These are phyloP conservation scores for Trichopria drosophilae DNA, from an alignment of 2,888 invertebrate species.

Conservation along the genomic window DNA sequence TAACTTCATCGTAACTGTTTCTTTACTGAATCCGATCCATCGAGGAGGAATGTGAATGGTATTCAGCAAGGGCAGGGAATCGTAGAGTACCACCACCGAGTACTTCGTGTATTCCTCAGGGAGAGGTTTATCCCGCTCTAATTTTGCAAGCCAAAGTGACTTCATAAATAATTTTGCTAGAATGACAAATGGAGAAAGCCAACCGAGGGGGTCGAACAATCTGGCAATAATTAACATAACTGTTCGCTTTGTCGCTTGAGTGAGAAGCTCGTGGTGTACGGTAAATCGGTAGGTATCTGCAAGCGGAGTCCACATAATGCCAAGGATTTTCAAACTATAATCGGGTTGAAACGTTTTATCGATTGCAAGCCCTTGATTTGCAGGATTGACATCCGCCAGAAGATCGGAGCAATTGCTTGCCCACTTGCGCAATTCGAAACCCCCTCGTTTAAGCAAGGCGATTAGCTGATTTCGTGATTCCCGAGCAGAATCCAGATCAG, in stretches of 20 bases:
- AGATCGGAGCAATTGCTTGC: constrained; percentile 4
- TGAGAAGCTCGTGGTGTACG: not conserved
- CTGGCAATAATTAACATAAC: constrained; percentile 7
- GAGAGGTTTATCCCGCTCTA: constrained; percentile 5
- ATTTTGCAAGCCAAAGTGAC: not conserved
- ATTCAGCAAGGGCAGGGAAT: not conserved
- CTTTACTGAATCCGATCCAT: not conserved
- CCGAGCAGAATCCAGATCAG: not conserved
- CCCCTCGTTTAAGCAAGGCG: no score
- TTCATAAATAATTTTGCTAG: constrained; percentile 14
- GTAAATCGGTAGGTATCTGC: no score
- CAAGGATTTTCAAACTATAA: constrained; percentile 6
- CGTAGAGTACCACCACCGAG: no score
- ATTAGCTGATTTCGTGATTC: constrained; percentile 2
- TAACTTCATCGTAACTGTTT: not conserved
- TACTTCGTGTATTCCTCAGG: no score
- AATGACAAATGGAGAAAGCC: constrained; percentile 10
- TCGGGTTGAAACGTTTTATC: not conserved
- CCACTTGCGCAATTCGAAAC: no score
- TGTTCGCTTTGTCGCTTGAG: not conserved
- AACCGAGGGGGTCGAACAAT: constrained; percentile 18
- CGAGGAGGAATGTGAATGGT: constrained; percentile 4
- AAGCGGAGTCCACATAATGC: no score
- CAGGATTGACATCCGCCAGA: not conserved
- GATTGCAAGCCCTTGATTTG: constrained; percentile 6